phyloP scores from a whole-genome alignment of 2,888 invertebrate genomes.

The Cremastinae sp. region DNA sequence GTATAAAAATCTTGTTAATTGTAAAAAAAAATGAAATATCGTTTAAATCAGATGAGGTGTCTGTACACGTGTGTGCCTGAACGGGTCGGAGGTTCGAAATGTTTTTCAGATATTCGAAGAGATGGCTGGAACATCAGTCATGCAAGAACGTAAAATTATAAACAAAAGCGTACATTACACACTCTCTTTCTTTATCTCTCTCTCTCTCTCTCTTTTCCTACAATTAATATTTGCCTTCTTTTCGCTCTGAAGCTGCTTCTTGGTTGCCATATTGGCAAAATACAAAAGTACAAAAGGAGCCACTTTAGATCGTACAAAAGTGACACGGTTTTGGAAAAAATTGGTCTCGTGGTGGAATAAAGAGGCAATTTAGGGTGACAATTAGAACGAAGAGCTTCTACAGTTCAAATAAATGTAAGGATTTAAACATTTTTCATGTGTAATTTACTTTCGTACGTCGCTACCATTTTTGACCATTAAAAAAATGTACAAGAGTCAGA shows the following conservation, averaged over 20 bases:
- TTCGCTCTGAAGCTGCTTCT: slow-evolving; percentile 38
- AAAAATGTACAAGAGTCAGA: too few relatives aligned
- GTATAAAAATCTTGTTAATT: slow-evolving; percentile 21
- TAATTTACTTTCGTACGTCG: too few relatives aligned
- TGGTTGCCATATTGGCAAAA: slow-evolving; percentile 57
- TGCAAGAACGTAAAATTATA: slow-evolving; percentile 38
- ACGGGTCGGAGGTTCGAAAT: slow-evolving; percentile 44
- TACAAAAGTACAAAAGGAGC: slow-evolving; percentile 71
- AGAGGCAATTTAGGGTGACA: slow-evolving; percentile 27
- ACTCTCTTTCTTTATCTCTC: slow-evolving; percentile 1
- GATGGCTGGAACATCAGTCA: slow-evolving; percentile 28
- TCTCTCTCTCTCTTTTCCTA: slow-evolving; percentile 10
- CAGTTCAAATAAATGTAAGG: too few relatives aligned
- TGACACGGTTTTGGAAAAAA: slow-evolving; percentile 51
- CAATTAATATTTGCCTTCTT: slow-evolving; percentile 22
- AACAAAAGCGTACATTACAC: slow-evolving; percentile 13
- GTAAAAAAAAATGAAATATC: slow-evolving; percentile 18
- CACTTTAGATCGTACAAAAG: slow-evolving; percentile 54
- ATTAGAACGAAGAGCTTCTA: too few relatives aligned
- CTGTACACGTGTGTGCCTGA: slow-evolving; percentile 2
- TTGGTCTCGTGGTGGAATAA: slow-evolving; percentile 57
- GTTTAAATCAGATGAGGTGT: slow-evolving; percentile 3
- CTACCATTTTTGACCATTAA: too few relatives aligned
- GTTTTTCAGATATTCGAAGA: slow-evolving; percentile 58
- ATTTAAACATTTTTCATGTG: too few relatives aligned